These are phyloP conservation scores for Hypselothyrea guttata DNA, from an alignment of 2,888 invertebrate genomes.

Conservation along the genomic window DNA sequence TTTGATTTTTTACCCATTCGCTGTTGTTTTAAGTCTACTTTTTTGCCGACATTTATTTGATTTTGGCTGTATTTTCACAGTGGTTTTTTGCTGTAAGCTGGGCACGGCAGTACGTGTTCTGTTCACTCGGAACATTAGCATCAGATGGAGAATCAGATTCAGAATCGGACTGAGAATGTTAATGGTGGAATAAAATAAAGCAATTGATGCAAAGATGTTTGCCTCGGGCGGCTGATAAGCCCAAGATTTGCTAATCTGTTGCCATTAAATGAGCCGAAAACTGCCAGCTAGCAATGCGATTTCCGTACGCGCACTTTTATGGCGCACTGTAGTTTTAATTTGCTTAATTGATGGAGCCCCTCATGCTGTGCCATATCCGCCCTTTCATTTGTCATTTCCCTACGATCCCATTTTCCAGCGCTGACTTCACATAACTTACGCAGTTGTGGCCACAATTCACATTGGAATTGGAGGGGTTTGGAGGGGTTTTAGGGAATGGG, in stretches of 20 bases:
- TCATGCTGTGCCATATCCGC: conserved; percentile 18
- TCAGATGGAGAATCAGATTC: not conserved
- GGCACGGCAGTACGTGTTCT: conserved; percentile 61
- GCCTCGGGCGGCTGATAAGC: conserved; percentile 43
- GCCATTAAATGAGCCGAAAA: conserved; percentile 11
- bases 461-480: conserved; percentile 19
- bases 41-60: not conserved
- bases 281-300: not conserved
- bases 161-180: conserved; percentile 6
- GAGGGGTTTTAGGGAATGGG: too few relatives aligned
- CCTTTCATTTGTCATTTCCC: conserved; percentile 37
- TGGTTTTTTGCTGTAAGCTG: conserved; percentile 30
- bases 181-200: conserved; percentile 19
- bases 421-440: conserved; percentile 12
- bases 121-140: conserved; percentile 31
- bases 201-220: conserved; percentile 45
- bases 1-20: not conserved
- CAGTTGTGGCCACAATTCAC: too few relatives aligned
- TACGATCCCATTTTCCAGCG: not conserved
- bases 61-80: too few relatives aligned
- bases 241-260: conserved; percentile 21
- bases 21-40: not conserved
- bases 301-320: conserved; percentile 9
- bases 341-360: conserved; percentile 42
- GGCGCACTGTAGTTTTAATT: conserved; percentile 36